A percentile compares a stretch with the other conserved stretches of the same genome.
phyloP scores from a whole-genome alignment of 2,797 vertebrate genomes.

The Tenualosa ilisha region DNA sequence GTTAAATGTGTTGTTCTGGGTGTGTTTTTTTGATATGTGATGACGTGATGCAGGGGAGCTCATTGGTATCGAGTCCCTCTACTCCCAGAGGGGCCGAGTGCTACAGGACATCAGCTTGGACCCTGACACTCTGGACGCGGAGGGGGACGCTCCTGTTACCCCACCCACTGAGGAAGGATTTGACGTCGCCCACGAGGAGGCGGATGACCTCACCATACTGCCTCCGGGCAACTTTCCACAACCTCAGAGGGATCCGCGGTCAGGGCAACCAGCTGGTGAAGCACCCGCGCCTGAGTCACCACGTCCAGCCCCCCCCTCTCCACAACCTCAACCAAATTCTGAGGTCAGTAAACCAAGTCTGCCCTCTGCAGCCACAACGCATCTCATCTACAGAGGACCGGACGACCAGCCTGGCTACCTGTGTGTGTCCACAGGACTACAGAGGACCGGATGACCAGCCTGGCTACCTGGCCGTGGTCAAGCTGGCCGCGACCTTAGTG shows the following conservation, averaged over 20 bases:
- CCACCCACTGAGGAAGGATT: background rate
- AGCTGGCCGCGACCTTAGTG: too few relatives aligned
- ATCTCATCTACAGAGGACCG: too few relatives aligned
- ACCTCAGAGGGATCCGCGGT: background rate
- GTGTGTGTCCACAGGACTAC: too few relatives aligned
- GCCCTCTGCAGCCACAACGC: too few relatives aligned
- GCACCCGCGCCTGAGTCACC: background rate
- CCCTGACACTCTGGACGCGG: too few relatives aligned
- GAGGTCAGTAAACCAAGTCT: background rate
- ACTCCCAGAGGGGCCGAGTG: constrained; percentile 21
- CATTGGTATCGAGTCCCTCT: constrained; percentile 23
- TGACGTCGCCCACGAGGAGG: background rate
- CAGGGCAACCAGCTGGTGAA: background rate
- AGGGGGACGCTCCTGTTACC: background rate
- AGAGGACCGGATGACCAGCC: too few relatives aligned
- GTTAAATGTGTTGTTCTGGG: too few relatives aligned
- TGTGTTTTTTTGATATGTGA: too few relatives aligned
- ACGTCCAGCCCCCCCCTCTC: background rate
- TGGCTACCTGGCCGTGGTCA: too few relatives aligned
- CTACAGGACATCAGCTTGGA: too few relatives aligned
- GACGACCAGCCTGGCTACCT: too few relatives aligned
- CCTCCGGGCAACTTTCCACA: background rate
- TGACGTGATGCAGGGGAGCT: constrained; percentile 1
- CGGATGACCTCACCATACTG: background rate
- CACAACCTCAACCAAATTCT: background rate